phyloP scores from a whole-genome alignment of 2,113 vertebrate genomes.

The Campylomormyrus tamandua region DNA sequence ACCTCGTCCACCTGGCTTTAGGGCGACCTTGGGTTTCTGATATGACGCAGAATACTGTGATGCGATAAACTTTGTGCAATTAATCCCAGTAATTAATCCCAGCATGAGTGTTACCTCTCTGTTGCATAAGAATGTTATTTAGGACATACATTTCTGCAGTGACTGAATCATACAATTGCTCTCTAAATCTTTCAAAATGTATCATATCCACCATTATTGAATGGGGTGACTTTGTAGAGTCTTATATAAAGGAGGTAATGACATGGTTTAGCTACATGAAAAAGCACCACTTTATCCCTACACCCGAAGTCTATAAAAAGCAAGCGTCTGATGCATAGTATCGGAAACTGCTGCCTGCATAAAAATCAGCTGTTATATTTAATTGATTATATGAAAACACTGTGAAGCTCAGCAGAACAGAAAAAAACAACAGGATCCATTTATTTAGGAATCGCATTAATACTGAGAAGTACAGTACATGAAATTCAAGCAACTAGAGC shows the following conservation, averaged over 20 bases:
- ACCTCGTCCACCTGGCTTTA: conserved; percentile 15
- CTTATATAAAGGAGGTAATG: background rate
- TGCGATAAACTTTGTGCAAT: background rate
- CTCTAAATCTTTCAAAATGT: background rate
- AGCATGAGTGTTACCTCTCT: background rate
- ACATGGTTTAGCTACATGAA: background rate
- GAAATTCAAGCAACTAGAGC: background rate
- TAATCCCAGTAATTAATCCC: background rate
- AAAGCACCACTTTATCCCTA: background rate
- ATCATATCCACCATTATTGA: background rate
- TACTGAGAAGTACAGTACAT: background rate
- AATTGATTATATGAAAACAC: background rate
- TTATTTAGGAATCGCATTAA: background rate
- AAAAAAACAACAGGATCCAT: background rate
- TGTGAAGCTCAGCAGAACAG: background rate
- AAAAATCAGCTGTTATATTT: background rate
- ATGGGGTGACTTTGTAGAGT: background rate
- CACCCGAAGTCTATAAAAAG: background rate
- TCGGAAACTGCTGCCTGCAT: background rate
- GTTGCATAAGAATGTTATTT: background rate
- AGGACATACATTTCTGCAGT: background rate
- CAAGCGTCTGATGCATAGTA: background rate
- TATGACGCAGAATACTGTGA: background rate
- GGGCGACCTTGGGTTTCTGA: conserved; percentile 26
- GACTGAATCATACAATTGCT: background rate